Conservation (phyloP, 2,888 invertebrate genomes). For the Chorisops tibialis region DNA sequence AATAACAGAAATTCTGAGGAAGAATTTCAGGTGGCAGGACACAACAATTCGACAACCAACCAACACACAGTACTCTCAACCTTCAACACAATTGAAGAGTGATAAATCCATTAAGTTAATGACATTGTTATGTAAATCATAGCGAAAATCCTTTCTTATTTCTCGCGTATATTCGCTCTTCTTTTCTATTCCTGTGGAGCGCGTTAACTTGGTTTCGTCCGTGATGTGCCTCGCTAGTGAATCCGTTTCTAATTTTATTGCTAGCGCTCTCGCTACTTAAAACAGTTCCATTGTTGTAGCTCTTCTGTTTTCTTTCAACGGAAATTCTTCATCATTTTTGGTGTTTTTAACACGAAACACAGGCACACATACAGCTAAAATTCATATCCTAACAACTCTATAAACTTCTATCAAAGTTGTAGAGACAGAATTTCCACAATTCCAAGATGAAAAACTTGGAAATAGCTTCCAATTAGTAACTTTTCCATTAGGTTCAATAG, state of each 20-base stretch:
- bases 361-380: neutral
- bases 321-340: constrained; percentile 16
- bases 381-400: neutral
- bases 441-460: constrained; percentile 2
- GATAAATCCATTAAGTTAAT: constrained; percentile 31
- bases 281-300: constrained; percentile 1
- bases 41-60: too few relatives aligned
- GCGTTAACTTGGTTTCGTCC: neutral
- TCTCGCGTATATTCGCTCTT: neutral
- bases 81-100: constrained; percentile 26
- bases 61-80: neutral
- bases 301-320: neutral
- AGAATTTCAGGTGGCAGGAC: too few relatives aligned
- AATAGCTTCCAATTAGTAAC: constrained; percentile 22
- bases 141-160: constrained; percentile 25
- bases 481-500: constrained; percentile 23
- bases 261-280: constrained; percentile 1
- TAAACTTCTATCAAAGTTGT: neutral
- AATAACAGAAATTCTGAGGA: too few relatives aligned
- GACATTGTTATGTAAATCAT: constrained; percentile 31
- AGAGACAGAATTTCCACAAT: neutral
- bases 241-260: constrained; percentile 5
- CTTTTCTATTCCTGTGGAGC: constrained; percentile 2
- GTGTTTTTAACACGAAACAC: constrained; percentile 1
- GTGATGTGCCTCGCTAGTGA: neutral